Evolutionary conservation across 2,797 vertebrate species (phyloP), one percentile per base, ranked within the genome.

Genomic region (Melanotaenia trifasciata): DNA sequence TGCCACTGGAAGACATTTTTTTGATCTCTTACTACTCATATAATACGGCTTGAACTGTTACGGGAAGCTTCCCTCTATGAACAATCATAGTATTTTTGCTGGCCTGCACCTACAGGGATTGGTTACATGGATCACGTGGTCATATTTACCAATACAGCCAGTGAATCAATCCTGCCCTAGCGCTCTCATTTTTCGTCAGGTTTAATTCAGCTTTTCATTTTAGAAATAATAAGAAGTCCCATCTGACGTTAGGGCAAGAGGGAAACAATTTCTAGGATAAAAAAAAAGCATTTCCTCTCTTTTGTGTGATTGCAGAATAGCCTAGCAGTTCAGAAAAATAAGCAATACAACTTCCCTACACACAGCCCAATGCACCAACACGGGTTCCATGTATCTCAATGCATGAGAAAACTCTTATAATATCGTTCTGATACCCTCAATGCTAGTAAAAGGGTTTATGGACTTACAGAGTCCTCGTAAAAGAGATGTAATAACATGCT

Each of bases 111-210:
- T 94, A 92, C 96, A 92, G 96, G 96, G 96, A 99, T 99, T 99
- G 98, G 98, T 98, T 96, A 96, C 94, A 94, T 93, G 92, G 95
- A 95, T 97, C 98, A 99, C 98, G 98, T 99, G 98, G 96, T 96
- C 96, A 96, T 99, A 99, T 99, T 99, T 99, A 99, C 97, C 96
- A 98, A 98, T 98, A 98, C 97, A 95, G 92, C 81, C 94, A 97
- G 96, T 99, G 98, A 98, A 99, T 98, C 97, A 98, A 96, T 96
- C 97, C 96, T 82, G 78, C 83, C 85, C 83, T 79, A 58, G 94
- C 95, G 93, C 94, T 93, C 85, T 84, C 16, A 12, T 61, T 33
- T 32, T 76, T 81, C 79, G 67, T 87, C 87, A 70, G 75, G 70
- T 90, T 93, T 91, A 86, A 93, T 92, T 91, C 86, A 84, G 79